Base-by-base conservation (phyloP, 2,113 vertebrate species). In the Hymenochirus boettgeri region DNA sequence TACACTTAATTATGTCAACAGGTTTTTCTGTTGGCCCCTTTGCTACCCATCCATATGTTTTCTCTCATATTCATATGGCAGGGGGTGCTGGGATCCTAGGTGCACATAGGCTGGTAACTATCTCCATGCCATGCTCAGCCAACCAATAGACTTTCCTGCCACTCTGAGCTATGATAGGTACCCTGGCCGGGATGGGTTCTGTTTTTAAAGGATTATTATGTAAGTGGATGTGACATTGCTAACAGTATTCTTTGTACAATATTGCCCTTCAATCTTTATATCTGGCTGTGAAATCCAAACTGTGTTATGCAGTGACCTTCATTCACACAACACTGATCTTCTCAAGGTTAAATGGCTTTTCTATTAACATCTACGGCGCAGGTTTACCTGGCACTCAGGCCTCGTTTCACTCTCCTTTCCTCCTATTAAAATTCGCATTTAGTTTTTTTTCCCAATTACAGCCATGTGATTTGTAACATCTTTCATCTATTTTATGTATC, bases 41-140 rank as follows among this genome's bases (percentile, higher is more conserved):
- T 39, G 55, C 55, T 58, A 39, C 31, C 25, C 64, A 66, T 57
- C 57, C 56, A 66, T n/a, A n/a, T n/a, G n/a, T n/a, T n/a, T 66
- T 54, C 45, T 45, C 55, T 66, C 45, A 66, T 66, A 66, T 66
- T 65, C 63, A 65, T 27, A 52, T 29, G 31, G 39, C 22, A 51
- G 63, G 45, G 45, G 54, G 29, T 27, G 24, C 15, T 5, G 15
- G 33, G 31, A 7, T 1, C 19, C 24, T 29, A n/a, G 11, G 1
- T 5, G 39, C 61, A 55, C 33, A 54, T 29, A 18, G 10, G 7
- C 33, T 21, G 22, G 52, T 63, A 63, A 63, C 61, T 35, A 13
- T 8, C 54, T 45, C 24, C 22, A 26, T 6, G 5, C n/a, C 35
- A 45, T 4, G 19, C n/a, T n/a, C n/a, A n/a, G n/a, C n/a, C n/a